Evolutionary conservation across 2,797 vertebrate genomes (phyloP).

Genomic region (Sebastes reedi): DNA sequence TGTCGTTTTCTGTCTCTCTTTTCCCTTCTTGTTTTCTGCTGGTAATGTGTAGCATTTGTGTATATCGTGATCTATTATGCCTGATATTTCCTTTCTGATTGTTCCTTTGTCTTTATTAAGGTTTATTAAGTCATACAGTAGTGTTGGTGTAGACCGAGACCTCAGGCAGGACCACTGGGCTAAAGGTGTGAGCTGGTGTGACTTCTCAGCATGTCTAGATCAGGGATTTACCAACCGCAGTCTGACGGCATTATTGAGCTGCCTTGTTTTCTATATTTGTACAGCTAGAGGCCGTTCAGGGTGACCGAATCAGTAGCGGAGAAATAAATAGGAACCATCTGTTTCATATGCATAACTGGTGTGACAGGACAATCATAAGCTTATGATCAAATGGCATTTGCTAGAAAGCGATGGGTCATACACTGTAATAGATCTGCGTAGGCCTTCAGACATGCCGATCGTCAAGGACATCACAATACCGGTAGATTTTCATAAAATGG

Average conservation of each 20-base stretch:
- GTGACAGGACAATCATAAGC: conserved; percentile 13
- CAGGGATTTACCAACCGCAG: conserved; percentile 35
- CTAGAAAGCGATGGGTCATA: not conserved
- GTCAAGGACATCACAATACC: not conserved
- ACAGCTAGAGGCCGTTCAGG: conserved; percentile 8
- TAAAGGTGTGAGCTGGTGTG: not conserved
- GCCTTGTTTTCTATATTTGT: conserved; percentile 23
- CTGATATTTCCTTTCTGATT: not conserved
- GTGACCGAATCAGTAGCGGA: conserved; percentile 26
- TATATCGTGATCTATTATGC: not conserved
- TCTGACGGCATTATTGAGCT: conserved; percentile 9
- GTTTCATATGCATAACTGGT: conserved; percentile 19
- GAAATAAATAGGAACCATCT: conserved; percentile 36
- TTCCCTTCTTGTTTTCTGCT: not conserved
- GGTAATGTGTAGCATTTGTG: not conserved
- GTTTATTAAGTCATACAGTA: not conserved
- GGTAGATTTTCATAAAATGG: not conserved
- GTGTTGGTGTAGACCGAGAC: not conserved
- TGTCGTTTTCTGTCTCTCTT: not conserved
- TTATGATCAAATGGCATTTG: conserved; percentile 3
- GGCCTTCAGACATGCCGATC: not conserved
- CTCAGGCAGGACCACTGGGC: not conserved
- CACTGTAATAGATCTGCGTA: not conserved
- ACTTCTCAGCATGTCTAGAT: not conserved
- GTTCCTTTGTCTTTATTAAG: conserved; percentile 1